Conservation (phyloP, 2,797 vertebrate genomes). For the Tarsius wallacei region DNA sequence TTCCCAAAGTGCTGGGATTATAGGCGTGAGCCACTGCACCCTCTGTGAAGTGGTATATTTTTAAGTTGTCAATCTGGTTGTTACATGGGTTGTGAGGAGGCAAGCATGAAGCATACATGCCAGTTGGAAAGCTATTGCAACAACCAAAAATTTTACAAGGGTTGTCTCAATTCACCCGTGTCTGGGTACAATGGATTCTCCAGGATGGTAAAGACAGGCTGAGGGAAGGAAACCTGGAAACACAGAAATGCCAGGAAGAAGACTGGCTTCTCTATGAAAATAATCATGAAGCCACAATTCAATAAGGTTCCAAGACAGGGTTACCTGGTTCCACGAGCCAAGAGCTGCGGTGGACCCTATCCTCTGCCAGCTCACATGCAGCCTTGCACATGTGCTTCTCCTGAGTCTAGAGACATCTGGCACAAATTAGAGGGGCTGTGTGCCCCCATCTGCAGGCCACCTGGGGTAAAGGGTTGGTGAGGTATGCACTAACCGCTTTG, state of each 20-base stretch:
- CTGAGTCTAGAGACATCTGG: neutral
- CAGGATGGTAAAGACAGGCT: neutral
- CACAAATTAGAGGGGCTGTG: accelerated
- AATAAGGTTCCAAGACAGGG: neutral
- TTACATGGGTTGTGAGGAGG: neutral
- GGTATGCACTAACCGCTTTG: accelerated
- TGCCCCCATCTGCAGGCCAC: no score
- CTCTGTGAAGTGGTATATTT: neutral
- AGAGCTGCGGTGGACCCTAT: neutral
- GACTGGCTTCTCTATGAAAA: neutral
- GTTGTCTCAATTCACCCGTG: neutral
- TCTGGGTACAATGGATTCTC: neutral
- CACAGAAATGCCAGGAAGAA: neutral
- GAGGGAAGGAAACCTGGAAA: neutral
- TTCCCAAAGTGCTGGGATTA: no score
- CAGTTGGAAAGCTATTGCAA: neutral
- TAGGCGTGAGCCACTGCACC: no score
- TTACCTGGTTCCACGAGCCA: neutral
- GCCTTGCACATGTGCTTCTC: neutral
- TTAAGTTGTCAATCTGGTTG: neutral
- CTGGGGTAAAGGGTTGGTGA: accelerated
- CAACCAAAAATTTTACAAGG: neutral
- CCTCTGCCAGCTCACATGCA: accelerated
- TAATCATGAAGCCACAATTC: neutral
- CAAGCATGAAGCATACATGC: neutral